Percentiles rank a stretch among this genome's conserved stretches.
Evolutionary conservation across 2,797 vertebrate species (phyloP).

Genomic region (Petrocephalus sullivani): DNA sequence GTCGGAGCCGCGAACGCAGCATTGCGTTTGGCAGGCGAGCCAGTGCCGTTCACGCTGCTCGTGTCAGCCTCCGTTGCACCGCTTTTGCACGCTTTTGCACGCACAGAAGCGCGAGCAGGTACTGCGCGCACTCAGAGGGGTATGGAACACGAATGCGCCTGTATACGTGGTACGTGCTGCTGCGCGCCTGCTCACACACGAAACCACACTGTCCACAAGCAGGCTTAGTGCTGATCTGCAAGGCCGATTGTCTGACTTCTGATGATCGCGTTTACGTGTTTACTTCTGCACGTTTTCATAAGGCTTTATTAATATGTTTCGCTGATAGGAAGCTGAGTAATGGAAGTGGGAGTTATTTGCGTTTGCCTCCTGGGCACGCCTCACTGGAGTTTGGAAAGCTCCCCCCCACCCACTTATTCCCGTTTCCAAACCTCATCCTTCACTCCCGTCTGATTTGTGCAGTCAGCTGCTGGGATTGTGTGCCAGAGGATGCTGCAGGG

Average conservation of each 20-base stretch:
- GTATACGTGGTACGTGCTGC: neutral
- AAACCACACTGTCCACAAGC: neutral
- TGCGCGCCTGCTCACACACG: neutral
- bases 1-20: neutral
- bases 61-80: neutral
- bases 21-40: neutral
- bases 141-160: neutral
- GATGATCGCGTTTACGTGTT: neutral
- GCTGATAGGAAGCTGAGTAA: neutral
- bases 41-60: neutral
- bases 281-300: neutral
- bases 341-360: neutral
- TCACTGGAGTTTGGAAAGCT: neutral
- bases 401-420: neutral
- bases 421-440: constrained; percentile 7
- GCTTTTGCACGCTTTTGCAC: neutral
- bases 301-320: neutral
- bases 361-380: neutral
- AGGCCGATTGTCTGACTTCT: neutral
- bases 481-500: constrained; percentile 42
- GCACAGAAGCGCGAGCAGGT: neutral
- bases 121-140: neutral
- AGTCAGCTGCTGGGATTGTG: constrained; percentile 45
- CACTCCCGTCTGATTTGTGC: neutral
- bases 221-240: neutral